These are phyloP conservation scores for Tenthredo notha DNA, from an alignment of 2,888 invertebrate genomes.

Conservation along the genomic window DNA sequence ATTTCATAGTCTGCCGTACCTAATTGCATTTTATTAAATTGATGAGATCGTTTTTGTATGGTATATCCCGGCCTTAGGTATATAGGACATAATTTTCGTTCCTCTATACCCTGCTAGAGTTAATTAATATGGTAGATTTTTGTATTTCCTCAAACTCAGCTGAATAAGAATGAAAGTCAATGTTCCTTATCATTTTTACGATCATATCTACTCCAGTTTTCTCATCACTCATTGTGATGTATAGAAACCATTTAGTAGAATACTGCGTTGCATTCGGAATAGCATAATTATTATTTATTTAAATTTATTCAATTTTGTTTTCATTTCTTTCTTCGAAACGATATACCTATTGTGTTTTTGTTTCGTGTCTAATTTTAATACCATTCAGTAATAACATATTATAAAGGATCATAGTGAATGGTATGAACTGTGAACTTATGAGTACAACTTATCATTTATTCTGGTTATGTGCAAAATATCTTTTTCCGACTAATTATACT, in stretches of 20 bases:
- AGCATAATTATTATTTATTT: not conserved
- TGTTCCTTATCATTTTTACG: not conserved
- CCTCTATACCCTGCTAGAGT: not conserved
- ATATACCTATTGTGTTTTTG: not conserved
- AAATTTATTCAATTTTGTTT: too few species aligned
- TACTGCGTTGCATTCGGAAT: not conserved
- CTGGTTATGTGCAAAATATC: slow-evolving; percentile 44
- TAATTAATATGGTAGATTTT: not conserved
- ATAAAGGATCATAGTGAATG: not conserved
- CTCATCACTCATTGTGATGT: not conserved
- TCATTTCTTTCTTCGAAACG: not conserved
- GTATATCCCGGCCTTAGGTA: slow-evolving; percentile 72
- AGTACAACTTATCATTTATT: slow-evolving; percentile 28
- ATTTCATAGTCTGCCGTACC: slow-evolving; percentile 62
- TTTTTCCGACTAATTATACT: slow-evolving; percentile 42
- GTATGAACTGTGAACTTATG: slow-evolving; percentile 38
- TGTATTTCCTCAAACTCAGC: not conserved
- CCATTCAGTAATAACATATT: slow-evolving; percentile 20
- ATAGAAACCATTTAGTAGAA: slow-evolving; percentile 6
- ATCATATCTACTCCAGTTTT: not conserved
- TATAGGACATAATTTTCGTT: slow-evolving; percentile 61
- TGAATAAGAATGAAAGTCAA: slow-evolving; percentile 3
- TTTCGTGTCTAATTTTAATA: slow-evolving; percentile 21
- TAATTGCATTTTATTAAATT: slow-evolving; percentile 72
- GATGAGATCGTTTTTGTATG: slow-evolving; percentile 77